phyloP scores from a whole-genome alignment of 2,888 invertebrate genomes.

The Alsophila aescularia region DNA sequence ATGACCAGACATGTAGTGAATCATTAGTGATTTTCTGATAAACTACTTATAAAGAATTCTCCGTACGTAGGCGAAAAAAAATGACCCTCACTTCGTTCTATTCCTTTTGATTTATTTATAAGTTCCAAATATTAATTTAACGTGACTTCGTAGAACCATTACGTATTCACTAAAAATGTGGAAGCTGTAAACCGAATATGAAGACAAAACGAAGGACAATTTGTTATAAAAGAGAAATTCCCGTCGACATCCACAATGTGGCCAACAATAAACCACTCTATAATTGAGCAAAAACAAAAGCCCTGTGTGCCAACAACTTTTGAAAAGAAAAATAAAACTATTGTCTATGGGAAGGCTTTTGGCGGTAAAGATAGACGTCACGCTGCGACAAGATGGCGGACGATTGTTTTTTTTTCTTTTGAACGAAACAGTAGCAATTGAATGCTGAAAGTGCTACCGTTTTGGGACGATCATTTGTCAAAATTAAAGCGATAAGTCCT shows the following conservation, averaged over 20 bases:
- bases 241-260: conserved; percentile 48
- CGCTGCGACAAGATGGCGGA: conserved; percentile 61
- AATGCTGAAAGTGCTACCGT: conserved; percentile 66
- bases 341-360: conserved; percentile 55
- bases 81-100: neutral
- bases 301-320: conserved; percentile 62
- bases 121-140: conserved; percentile 11
- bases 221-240: conserved; percentile 74
- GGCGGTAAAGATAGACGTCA: conserved; percentile 75
- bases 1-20: too few relatives aligned
- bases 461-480: conserved; percentile 58
- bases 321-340: conserved; percentile 54
- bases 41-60: too few relatives aligned
- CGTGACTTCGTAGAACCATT: conserved; percentile 53
- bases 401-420: conserved; percentile 26
- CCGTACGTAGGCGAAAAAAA: neutral
- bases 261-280: conserved; percentile 68
- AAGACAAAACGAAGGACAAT: conserved; percentile 42
- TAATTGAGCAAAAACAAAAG: conserved; percentile 81
- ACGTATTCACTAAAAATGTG: conserved; percentile 65
- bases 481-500: conserved; percentile 64
- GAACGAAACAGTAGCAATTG: conserved; percentile 32
- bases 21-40: too few relatives aligned
- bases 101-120: conserved; percentile 8
- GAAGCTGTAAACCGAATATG: conserved; percentile 67